Evolutionary conservation across 1,140 invertebrate species (phyloP).

Genomic region (Polypedilum pembai): DNA sequence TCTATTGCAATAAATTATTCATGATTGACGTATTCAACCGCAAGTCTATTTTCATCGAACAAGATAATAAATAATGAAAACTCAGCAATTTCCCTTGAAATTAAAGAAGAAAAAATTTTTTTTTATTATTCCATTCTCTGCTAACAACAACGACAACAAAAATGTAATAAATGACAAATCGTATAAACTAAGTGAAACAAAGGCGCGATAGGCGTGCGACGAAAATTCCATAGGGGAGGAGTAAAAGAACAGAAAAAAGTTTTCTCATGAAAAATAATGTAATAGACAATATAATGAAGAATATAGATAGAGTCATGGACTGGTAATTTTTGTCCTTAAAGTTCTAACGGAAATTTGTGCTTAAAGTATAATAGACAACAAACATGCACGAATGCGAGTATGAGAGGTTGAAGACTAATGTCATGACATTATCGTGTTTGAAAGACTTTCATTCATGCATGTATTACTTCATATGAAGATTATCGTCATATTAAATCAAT

Average conservation of each 20-base stretch:
- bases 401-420: too few relatives aligned
- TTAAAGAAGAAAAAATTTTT: neutral
- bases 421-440: too few relatives aligned
- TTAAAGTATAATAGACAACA: too few relatives aligned
- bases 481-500: too few relatives aligned
- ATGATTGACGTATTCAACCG: neutral
- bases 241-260: neutral
- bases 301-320: too few relatives aligned
- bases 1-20: slow-evolving; percentile 19
- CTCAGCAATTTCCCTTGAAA: neutral
- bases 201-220: neutral
- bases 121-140: neutral
- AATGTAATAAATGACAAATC: neutral
- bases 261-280: neutral
- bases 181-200: neutral
- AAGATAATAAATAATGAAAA: neutral
- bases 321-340: too few relatives aligned
- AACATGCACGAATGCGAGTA: too few relatives aligned
- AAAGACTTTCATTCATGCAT: too few relatives aligned
- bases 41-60: neutral
- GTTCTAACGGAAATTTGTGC: too few relatives aligned
- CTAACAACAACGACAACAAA: neutral
- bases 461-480: too few relatives aligned
- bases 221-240: neutral
- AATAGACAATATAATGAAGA: too few relatives aligned